Evolutionary conservation across 2,113 vertebrate genomes (phyloP).

Genomic region (Sinocyclocheilus anophthalmus): DNA sequence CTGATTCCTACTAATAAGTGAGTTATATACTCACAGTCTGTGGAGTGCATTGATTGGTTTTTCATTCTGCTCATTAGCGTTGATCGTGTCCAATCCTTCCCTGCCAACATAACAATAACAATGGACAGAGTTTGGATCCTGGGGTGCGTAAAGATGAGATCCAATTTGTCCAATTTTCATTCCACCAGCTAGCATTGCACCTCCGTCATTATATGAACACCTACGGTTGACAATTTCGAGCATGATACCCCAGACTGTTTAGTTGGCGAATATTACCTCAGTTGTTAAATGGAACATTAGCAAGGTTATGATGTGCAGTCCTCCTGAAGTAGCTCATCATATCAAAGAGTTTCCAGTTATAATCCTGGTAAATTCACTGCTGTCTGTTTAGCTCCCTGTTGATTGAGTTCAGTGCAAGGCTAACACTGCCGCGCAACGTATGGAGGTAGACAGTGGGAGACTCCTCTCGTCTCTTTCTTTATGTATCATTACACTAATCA

Average conservation of each 20-base stretch:
- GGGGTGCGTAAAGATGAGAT: constrained; percentile 32
- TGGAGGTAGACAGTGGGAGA: neutral
- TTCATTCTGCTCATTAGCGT: neutral
- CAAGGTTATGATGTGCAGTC: constrained; percentile 21
- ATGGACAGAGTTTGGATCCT: constrained; percentile 27
- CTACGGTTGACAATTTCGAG: constrained; percentile 23
- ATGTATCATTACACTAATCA: neutral
- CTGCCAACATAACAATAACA: constrained; percentile 19
- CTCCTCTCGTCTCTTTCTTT: neutral
- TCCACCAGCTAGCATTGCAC: constrained; percentile 1
- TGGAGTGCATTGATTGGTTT: constrained; percentile 27
- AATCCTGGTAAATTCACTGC: constrained; percentile 12
- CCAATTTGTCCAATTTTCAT: constrained; percentile 37
- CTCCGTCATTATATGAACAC: constrained; percentile 33
- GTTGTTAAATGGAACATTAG: constrained; percentile 34
- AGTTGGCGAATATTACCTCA: neutral
- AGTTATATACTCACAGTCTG: constrained; percentile 1
- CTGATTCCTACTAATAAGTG: constrained; percentile 24
- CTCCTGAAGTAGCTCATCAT: constrained; percentile 8
- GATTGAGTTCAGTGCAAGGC: constrained; percentile 11
- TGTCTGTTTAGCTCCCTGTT: constrained; percentile 14
- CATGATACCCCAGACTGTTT: constrained; percentile 28
- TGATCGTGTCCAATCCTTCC: constrained; percentile 21
- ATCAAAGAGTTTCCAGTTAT: constrained; percentile 11
- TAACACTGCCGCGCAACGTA: neutral